Percentiles rank a stretch among this genome's conserved stretches.
These are phyloP conservation scores for Saccostrea echinata DNA, from an alignment of 1,140 invertebrate genomes.

Conservation along the genomic window DNA sequence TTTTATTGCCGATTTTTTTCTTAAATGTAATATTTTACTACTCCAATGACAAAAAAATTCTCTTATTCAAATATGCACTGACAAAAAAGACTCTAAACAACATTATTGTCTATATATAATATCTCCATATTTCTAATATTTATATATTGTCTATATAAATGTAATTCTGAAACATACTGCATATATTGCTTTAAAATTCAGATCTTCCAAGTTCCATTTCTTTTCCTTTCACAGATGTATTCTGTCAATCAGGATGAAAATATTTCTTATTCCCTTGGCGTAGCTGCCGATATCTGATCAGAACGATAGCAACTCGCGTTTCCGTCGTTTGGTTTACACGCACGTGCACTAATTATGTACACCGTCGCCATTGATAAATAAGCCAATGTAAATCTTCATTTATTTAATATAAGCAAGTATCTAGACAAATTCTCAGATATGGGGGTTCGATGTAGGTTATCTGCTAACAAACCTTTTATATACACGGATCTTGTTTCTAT, in stretches of 20 bases:
- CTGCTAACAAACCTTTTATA: slow-evolving; percentile 17
- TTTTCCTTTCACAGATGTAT: slow-evolving; percentile 25
- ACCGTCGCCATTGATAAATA: slow-evolving; percentile 36
- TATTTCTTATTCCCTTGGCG: slow-evolving; percentile 24
- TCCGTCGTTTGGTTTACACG: slow-evolving; percentile 33
- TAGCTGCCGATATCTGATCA: slow-evolving; percentile 22
- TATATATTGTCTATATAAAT: too few species aligned
- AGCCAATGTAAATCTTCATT: slow-evolving; percentile 37
- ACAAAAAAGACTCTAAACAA: too few species aligned
- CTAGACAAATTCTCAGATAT: slow-evolving; percentile 34
- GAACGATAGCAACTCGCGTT: slow-evolving; percentile 20
- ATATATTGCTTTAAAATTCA: too few species aligned
- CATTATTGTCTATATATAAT: too few species aligned
- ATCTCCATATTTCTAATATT: too few species aligned
- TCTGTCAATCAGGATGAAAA: slow-evolving; percentile 31
- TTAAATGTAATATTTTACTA: too few species aligned
- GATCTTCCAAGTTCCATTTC: neutral
- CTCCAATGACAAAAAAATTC: too few species aligned
- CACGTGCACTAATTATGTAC: slow-evolving; percentile 38
- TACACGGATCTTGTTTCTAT: slow-evolving; percentile 29
- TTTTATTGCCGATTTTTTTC: too few species aligned
- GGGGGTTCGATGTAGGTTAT: slow-evolving; percentile 20
- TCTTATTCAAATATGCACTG: too few species aligned
- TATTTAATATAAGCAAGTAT: slow-evolving; percentile 38
- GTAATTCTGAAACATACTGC: too few species aligned